A percentile compares a stretch with the other conserved stretches of the same genome.
Conservation (phyloP, 2,888 invertebrate species). For the Sipha maydis region DNA sequence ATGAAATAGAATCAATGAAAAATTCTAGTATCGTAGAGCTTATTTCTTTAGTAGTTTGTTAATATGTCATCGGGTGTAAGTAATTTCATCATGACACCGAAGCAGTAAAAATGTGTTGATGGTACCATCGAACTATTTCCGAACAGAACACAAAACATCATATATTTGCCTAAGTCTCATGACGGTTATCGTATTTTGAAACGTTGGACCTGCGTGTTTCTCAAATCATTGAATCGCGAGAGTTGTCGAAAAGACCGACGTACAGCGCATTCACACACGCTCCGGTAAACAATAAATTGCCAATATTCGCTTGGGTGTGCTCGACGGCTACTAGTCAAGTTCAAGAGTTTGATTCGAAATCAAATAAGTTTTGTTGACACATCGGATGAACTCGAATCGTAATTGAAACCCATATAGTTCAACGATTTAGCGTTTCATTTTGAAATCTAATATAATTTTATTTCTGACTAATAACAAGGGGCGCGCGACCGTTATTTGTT, state of each 20-base stretch:
- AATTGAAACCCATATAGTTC: neutral
- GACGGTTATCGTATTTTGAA: too few relatives aligned
- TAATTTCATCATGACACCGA: too few relatives aligned
- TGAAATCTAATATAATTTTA: neutral
- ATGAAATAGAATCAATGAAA: too few relatives aligned
- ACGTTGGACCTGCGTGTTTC: neutral
- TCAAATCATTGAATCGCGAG: neutral
- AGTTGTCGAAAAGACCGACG: neutral
- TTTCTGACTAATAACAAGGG: neutral
- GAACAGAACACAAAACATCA: too few relatives aligned
- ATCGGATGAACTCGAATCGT: neutral
- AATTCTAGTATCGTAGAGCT: too few relatives aligned
- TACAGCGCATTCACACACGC: neutral
- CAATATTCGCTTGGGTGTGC: neutral
- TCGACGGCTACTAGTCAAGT: neutral
- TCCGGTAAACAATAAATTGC: neutral
- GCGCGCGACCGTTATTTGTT: neutral
- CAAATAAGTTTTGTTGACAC: neutral
- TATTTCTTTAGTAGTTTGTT: too few relatives aligned
- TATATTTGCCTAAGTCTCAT: too few relatives aligned
- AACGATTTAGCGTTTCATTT: neutral
- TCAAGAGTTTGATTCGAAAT: neutral
- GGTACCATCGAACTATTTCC: too few relatives aligned
- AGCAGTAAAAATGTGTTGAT: too few relatives aligned
- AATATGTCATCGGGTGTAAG: too few relatives aligned